phyloP scores from a whole-genome alignment of 2,797 vertebrate species.

The Chrosomus eos region DNA sequence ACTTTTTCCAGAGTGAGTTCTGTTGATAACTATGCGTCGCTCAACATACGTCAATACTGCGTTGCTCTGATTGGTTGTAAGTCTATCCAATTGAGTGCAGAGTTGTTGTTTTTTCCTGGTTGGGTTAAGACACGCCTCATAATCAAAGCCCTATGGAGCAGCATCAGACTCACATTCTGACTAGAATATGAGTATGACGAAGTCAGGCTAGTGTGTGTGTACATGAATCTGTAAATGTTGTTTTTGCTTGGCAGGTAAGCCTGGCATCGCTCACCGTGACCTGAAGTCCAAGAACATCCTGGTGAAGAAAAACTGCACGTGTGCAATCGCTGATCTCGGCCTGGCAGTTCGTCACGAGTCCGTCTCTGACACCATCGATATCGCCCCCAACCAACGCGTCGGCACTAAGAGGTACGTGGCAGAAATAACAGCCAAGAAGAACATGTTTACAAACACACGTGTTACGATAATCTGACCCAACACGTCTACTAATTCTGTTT shows the following conservation, averaged over 20 bases:
- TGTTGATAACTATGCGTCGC: too few species aligned
- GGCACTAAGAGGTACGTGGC: conserved; percentile 89
- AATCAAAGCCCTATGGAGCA: too few species aligned
- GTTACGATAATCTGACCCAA: neutral
- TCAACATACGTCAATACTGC: too few species aligned
- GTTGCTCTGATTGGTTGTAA: too few species aligned
- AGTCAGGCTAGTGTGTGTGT: neutral
- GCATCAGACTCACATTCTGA: too few species aligned
- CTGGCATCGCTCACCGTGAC: conserved; percentile 94
- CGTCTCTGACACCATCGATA: conserved; percentile 91
- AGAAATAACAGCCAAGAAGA: neutral
- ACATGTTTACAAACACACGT: neutral
- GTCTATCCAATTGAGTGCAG: too few species aligned
- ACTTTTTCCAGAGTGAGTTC: too few species aligned
- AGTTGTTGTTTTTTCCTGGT: too few species aligned
- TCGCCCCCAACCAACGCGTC: conserved; percentile 93
- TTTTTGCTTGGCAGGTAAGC: conserved; percentile 81
- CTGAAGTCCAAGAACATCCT: conserved; percentile 96
- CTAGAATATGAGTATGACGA: too few species aligned
- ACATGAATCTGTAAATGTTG: neutral
- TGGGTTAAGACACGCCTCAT: too few species aligned
- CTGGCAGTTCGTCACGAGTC: conserved; percentile 93
- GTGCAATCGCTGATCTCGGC: conserved; percentile 93
- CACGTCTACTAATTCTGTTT: too few species aligned
- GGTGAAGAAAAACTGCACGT: conserved; percentile 94